Evolutionary conservation across 2,888 invertebrate species (phyloP).

Genomic region (Drosophila bunnanda): DNA sequence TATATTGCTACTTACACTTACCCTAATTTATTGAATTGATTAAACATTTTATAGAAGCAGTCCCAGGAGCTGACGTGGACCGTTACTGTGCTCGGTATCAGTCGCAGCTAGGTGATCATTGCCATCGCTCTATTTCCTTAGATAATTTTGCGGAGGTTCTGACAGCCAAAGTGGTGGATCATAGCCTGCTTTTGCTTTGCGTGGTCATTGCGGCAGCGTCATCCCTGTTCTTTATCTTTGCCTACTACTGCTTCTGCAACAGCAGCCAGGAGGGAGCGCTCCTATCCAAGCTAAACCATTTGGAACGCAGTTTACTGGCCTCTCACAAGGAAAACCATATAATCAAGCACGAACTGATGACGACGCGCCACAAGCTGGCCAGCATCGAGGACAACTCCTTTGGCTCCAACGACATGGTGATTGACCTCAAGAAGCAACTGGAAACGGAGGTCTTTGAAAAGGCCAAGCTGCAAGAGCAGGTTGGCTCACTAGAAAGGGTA

Average conservation of each 20-base stretch:
- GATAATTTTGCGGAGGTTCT: slow-evolving; percentile 73
- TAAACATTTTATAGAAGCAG: slow-evolving; percentile 1
- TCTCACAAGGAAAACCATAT: slow-evolving; percentile 88
- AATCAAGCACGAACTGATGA: slow-evolving; percentile 87
- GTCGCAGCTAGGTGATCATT: slow-evolving; percentile 10
- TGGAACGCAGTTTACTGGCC: slow-evolving; percentile 88
- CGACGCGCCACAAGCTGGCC: slow-evolving; percentile 87
- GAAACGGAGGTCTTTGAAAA: slow-evolving; percentile 85
- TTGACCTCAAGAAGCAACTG: slow-evolving; percentile 88
- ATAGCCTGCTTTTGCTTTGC: slow-evolving; percentile 86
- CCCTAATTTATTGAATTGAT: not conserved
- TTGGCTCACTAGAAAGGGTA: slow-evolving; percentile 88
- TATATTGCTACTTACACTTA: not conserved
- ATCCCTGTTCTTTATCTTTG: slow-evolving; percentile 89
- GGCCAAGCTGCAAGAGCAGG: slow-evolving; percentile 88
- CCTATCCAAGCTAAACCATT: slow-evolving; percentile 88
- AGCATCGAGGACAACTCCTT: slow-evolving; percentile 90
- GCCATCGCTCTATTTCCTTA: slow-evolving; percentile 51
- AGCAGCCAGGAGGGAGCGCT: slow-evolving; percentile 89
- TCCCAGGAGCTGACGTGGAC: slow-evolving; percentile 21
- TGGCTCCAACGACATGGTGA: slow-evolving; percentile 90
- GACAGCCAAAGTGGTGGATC: slow-evolving; percentile 76
- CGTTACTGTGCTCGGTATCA: slow-evolving; percentile 52
- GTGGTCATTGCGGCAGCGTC: slow-evolving; percentile 89
- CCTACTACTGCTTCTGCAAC: slow-evolving; percentile 92